Evolutionary conservation across 2,113 vertebrate species (phyloP), one percentile per base, ranked within the genome.

Genomic region (Cyphomyrus discorhynchus): DNA sequence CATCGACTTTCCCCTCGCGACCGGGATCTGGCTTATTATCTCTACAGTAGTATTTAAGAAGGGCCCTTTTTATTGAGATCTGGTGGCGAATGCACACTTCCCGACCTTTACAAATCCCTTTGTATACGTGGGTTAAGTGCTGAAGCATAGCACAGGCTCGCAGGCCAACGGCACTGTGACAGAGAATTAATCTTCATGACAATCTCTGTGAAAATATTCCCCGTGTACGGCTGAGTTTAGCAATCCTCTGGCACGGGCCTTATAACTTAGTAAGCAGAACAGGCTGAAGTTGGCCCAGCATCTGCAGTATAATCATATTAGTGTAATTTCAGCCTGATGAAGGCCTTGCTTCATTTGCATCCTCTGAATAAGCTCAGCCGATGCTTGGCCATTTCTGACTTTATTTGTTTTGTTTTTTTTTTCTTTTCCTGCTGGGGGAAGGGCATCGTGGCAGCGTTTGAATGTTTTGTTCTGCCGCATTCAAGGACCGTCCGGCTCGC

Each of bases 71-170:
- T 92, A 92, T 39, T 90, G 92, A 93, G 95, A 94, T 94, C 95
- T 92, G 87, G 92, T 91, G 88, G 92, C 91, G 93, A 92, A 93
- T 90, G 24, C 90, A 91, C 90, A 89, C 53, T 89, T 94, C 94
- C 95, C 93, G 95, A 94, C 92, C 92, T 94, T 93, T 84, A 93
- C 91, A 95, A 93, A 92, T 91, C 92, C 91, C 92, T 94, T 91
- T 93, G 93, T 91, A 95, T 93, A 95, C 90, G 91, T 87, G 90
- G 93, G 93, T 95, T 94, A 95, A 94, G 92, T 91, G 90, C 91
- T 92, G 94, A 94, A 93, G 90, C 94, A 92, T 90, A 91, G 90
- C 92, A 92, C 90, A 90, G 87, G n/a, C 90, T 89, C 3, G 88
- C 89, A 91, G 93, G 93, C 94, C 93, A 95, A 88, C 90, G 45